Evolutionary conservation across 2,113 vertebrate genomes (phyloP).

Genomic region (Chelonoidis abingdonii): DNA sequence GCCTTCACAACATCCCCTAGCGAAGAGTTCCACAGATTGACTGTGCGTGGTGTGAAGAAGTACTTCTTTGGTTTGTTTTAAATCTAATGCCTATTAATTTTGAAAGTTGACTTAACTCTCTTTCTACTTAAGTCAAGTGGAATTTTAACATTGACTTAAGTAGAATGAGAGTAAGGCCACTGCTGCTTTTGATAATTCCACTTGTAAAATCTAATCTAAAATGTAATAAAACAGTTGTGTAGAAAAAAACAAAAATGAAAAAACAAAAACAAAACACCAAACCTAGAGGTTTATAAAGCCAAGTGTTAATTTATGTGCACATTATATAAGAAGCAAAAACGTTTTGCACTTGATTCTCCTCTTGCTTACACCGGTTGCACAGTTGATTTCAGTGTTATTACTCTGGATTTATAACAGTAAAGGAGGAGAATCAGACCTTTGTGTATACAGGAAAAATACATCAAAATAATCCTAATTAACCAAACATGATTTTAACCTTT

Average conservation of each 20-base stretch:
- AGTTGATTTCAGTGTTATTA: background rate
- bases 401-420: background rate
- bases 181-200: background rate
- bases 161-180: background rate
- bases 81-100: background rate
- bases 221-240: background rate
- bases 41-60: background rate
- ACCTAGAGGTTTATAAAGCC: background rate
- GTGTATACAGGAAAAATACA: background rate
- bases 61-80: background rate
- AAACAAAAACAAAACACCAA: background rate
- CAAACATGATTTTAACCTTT: background rate
- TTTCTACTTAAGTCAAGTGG: background rate
- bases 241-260: background rate
- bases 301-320: background rate
- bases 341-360: background rate
- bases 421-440: background rate
- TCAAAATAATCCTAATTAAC: background rate
- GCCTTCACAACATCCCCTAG: background rate
- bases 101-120: background rate
- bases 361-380: background rate
- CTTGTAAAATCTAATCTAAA: background rate
- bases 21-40: background rate
- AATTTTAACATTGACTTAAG: background rate
- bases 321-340: background rate